Evolutionary conservation across 2,797 vertebrate species (phyloP), one percentile per base, ranked within the genome.

Genomic region (Propithecus perrieri): DNA sequence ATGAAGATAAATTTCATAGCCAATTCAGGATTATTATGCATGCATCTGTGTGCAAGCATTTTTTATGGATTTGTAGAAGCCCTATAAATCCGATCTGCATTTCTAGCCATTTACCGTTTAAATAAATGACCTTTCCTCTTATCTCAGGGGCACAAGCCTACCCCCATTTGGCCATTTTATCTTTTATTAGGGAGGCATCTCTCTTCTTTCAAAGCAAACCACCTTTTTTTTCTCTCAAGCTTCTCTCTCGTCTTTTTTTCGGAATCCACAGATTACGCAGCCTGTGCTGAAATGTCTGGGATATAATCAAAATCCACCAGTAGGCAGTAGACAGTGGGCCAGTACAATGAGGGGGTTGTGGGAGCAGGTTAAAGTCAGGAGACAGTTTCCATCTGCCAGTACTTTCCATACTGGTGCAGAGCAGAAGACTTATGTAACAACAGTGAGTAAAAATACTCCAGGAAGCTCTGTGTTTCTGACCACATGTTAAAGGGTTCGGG

Each of bases 1-100:
- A 97, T 91, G 89, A 98, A 98, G 98, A 98, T 97, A 95, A 97
- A 98, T 98, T 97, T 97, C 96, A 96, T 76, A 96, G 96, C 87
- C 96, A 96, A 94, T 96, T 97, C 94, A 57, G 97, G 67, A 96
- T 94, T 97, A 97, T 96, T 97, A 96, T 93, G 93, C 84, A 93
- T 95, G 90, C 85, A 71, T 97, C 95, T 96, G 81, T 84, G 87
- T 90, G 79, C 93, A 88, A 94, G 94, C 35, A 43, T 71, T 92
- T 87, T 97, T 93, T 94, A 92, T 89, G 90, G 88, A 90, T 97
- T 90, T 83, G 93, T 76, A 84, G 95, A 78, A 43, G 35, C 57
- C 87, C 75, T 96, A 81, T 97, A 97, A 97, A 97, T 96, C 91
- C 7, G 0, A 95, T 91, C 95, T 96, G 92, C 74, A 80, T 96